Evolutionary conservation across 2,113 vertebrate species (phyloP).

Genomic region (Arizona elegans): DNA sequence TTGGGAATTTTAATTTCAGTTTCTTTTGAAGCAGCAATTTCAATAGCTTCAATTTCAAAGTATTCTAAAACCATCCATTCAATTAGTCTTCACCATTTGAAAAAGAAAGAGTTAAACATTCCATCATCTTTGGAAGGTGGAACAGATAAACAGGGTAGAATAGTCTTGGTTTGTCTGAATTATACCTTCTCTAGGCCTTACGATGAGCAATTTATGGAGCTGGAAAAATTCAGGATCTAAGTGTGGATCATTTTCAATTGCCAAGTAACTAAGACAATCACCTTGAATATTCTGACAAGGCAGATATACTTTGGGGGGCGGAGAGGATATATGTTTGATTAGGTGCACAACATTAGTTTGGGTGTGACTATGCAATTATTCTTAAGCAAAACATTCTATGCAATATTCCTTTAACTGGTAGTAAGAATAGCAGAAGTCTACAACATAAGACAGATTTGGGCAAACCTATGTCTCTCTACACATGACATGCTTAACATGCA

Average conservation of each 20-base stretch:
- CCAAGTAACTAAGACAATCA: not conserved
- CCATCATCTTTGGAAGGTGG: conserved; percentile 33
- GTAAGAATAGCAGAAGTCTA: not conserved
- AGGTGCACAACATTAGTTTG: not conserved
- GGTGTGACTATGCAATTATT: not conserved
- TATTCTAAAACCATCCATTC: conserved; percentile 61
- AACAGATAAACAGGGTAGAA: conserved; percentile 15
- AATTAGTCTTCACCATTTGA: conserved; percentile 46
- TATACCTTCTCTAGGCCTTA: conserved; percentile 23
- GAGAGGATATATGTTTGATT: not conserved
- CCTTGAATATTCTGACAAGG: not conserved
- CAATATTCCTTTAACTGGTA: not conserved
- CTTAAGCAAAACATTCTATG: not conserved
- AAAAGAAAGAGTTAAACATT: conserved; percentile 51
- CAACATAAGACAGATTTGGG: not conserved
- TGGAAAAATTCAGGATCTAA: conserved; percentile 3
- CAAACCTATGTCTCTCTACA: not conserved
- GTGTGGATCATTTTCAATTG: not conserved
- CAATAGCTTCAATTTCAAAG: conserved; percentile 39
- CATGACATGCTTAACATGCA: not conserved
- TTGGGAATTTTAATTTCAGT: conserved; percentile 63
- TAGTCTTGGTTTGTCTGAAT: not conserved
- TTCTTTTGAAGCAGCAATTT: not conserved
- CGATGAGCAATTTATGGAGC: not conserved
- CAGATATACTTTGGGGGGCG: not conserved